Base-by-base conservation (phyloP, 2,113 vertebrate genomes). In the Mixornis gularis region DNA sequence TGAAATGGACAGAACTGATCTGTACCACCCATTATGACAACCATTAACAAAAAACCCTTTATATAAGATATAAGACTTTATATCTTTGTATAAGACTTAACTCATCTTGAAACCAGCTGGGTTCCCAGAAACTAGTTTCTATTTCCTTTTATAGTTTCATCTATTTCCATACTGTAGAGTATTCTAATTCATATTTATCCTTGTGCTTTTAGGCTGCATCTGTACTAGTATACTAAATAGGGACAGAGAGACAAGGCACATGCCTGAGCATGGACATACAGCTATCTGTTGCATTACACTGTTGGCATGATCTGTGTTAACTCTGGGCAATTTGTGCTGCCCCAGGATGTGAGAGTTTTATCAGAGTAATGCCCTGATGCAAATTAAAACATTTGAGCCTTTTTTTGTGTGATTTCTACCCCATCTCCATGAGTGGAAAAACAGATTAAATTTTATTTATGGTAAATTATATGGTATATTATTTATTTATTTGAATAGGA, bases 241-340 rank as follows among this genome's bases (percentile, higher is more conserved):
- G 7, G 19, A 65, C 9, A 36, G 48, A 17, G 22, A 55, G 29
- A 74, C 7, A 27, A 77, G 36, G 12, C n/a, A 68, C 8, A n/a
- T 55, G 5, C 13, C 44, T 48, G 44, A 58, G 13, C 22, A 16
- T 9, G 40, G 38, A 13, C 22, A 46, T 41, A 9, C 6, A 53
- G 17, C 13, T 71, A 4, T 49, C 16, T 24, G 17, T 12, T 38
- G 12, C 21, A 46, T 38, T 29, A 41, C n/a, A 36, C 2, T 36
- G 29, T 27, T 63, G 51, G 6, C 60, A 64, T 17, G 22, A 51
- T 34, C 58, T 0, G 0, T 60, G 30, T 11, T 64, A 16, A 25
- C 34, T 32, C n/a, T 52, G 55, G 18, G 20, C 16, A 43, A 29
- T 17, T 64, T 36, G 13, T 34, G 21, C 58, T 79, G 11, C 21